phyloP scores from a whole-genome alignment of 2,113 vertebrate species.

The Phalacrocorax brasilianus region DNA sequence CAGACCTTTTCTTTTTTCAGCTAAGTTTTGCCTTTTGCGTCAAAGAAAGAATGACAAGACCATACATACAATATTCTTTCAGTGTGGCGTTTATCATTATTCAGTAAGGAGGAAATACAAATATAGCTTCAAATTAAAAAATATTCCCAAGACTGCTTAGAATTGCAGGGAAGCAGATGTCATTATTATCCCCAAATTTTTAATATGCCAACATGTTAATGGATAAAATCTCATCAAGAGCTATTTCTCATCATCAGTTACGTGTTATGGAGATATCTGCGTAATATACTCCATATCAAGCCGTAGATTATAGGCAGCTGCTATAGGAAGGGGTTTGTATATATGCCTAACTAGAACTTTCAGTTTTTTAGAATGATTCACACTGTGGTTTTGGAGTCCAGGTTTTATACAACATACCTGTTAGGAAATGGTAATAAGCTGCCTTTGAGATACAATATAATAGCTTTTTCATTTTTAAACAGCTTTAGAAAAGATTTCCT shows the following conservation, averaged over 20 bases:
- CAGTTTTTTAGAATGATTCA: not conserved
- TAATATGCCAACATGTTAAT: not conserved
- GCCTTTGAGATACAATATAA: not conserved
- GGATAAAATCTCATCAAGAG: not conserved
- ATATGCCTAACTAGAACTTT: not conserved
- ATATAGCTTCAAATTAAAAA: not conserved
- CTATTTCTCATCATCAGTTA: not conserved
- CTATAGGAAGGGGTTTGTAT: not conserved
- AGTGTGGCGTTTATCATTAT: not conserved
- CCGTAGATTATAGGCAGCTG: not conserved
- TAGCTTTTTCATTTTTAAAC: not conserved
- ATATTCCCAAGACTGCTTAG: not conserved
- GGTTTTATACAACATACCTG: not conserved
- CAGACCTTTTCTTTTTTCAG: not conserved
- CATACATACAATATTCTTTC: not conserved
- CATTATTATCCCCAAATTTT: not conserved
- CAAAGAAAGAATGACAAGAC: not conserved
- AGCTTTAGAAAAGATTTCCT: not conserved
- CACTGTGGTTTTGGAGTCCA: not conserved
- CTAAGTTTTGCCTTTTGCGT: not conserved
- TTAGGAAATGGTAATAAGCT: not conserved
- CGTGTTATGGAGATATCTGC: not conserved
- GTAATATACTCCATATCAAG: not conserved
- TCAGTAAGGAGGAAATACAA: not conserved
- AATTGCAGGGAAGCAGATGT: not conserved